Evolutionary conservation across 2,888 invertebrate genomes (phyloP).

Genomic region (Drosophila histrio): DNA sequence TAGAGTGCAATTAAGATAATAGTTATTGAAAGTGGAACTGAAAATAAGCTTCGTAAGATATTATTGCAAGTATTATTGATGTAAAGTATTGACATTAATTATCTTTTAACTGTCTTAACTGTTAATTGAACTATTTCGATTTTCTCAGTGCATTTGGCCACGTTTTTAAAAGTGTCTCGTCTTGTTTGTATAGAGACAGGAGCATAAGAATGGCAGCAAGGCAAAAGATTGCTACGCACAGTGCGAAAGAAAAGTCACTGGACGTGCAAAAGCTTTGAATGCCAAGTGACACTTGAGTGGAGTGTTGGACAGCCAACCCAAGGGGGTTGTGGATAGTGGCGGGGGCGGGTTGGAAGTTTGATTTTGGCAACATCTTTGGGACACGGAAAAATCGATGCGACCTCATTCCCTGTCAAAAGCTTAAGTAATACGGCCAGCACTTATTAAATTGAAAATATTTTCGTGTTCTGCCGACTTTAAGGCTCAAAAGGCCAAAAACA

Average conservation of each 20-base stretch:
- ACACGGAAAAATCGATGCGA: conserved; percentile 62
- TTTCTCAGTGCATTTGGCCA: conserved; percentile 35
- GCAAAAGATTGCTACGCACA: conserved; percentile 46
- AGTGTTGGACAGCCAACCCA: conserved; percentile 47
- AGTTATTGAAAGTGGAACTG: not conserved
- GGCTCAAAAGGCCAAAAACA: conserved; percentile 12
- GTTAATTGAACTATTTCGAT: not conserved
- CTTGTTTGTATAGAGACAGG: conserved; percentile 38
- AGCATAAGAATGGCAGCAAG: conserved; percentile 14
- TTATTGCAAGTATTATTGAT: not conserved
- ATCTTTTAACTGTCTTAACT: not conserved
- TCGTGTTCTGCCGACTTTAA: conserved; percentile 37
- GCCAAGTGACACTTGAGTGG: conserved; percentile 64
- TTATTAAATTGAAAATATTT: conserved; percentile 71
- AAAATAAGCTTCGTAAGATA: not conserved
- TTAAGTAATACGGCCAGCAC: conserved; percentile 48
- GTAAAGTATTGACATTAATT: not conserved
- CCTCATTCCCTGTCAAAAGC: conserved; percentile 49
- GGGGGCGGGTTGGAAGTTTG: not conserved
- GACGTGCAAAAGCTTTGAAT: conserved; percentile 63
- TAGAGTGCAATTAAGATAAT: not conserved
- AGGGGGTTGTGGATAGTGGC: conserved; percentile 8
- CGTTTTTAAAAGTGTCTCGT: conserved; percentile 48
- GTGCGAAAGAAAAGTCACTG: conserved; percentile 58
- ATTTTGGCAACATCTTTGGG: conserved; percentile 18